Conservation (phyloP, 2,113 vertebrate genomes). For the Ivindomyrus marchei region DNA sequence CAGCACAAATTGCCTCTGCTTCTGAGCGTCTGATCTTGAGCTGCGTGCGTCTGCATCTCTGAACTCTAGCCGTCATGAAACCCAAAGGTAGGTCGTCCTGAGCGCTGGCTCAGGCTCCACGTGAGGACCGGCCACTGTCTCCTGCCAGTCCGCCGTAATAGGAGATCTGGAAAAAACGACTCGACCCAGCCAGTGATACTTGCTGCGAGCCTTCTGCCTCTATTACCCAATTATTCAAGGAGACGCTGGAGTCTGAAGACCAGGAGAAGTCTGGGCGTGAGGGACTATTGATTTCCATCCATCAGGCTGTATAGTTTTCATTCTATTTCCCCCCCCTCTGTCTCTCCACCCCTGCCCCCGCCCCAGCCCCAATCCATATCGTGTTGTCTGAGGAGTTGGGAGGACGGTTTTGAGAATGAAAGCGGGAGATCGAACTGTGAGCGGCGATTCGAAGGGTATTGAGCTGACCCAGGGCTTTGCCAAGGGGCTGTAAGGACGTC, state of each 20-base stretch:
- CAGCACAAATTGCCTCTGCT: neutral
- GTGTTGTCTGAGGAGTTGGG: neutral
- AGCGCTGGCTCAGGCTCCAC: neutral
- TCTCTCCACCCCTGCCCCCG: neutral
- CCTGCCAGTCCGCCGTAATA: neutral
- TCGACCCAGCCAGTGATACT: conserved; percentile 8
- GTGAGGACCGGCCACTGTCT: neutral
- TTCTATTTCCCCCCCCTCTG: neutral
- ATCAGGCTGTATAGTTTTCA: neutral
- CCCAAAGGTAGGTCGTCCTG: neutral
- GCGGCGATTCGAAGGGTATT: neutral
- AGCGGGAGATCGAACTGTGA: neutral
- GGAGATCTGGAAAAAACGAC: conserved; percentile 17
- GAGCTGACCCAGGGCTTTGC: neutral
- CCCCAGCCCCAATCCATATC: neutral
- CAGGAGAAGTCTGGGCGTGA: neutral
- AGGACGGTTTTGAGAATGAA: neutral
- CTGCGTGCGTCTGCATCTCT: neutral
- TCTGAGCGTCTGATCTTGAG: neutral
- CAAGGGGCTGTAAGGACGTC: neutral
- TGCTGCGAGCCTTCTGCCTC: neutral
- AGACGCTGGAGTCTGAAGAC: neutral
- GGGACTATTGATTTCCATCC: conserved; percentile 16
- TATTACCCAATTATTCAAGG: conserved; percentile 16
- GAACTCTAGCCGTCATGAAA: neutral